Evolutionary conservation across 1,140 invertebrate species (phyloP).

Genomic region (Drosophila sp.): DNA sequence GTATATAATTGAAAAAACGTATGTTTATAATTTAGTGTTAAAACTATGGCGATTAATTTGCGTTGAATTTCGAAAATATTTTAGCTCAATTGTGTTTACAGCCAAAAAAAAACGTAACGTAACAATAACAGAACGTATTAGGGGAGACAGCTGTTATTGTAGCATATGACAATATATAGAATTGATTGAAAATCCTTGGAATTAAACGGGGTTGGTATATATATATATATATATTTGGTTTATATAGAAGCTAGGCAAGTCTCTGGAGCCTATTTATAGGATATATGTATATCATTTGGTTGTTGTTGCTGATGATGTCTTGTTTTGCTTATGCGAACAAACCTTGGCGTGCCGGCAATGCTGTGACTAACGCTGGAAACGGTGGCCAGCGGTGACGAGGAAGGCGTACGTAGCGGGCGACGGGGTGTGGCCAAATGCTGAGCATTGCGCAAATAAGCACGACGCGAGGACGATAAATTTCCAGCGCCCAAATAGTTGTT

Average conservation of each 20-base stretch:
- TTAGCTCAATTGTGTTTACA: not conserved
- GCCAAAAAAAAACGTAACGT: conserved; percentile 34
- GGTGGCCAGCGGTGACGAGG: conserved; percentile 80
- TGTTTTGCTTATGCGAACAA: conserved; percentile 66
- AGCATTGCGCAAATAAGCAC: conserved; percentile 59
- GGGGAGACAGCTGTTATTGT: not conserved
- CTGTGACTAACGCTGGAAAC: conserved; percentile 72
- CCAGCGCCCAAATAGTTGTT: conserved; percentile 62
- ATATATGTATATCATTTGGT: conserved; percentile 9
- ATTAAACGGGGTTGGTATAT: not conserved
- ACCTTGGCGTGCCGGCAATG: conserved; percentile 75
- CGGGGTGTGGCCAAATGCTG: conserved; percentile 70
- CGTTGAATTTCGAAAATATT: conserved; percentile 1
- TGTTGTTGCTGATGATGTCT: conserved; percentile 38
- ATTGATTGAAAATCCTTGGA: conserved; percentile 1
- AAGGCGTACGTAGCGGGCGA: conserved; percentile 77
- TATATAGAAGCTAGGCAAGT: conserved; percentile 15
- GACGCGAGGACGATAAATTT: conserved; percentile 46
- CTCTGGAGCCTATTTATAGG: conserved; percentile 16
- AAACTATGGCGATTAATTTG: conserved; percentile 10
- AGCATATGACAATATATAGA: not conserved
- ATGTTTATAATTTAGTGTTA: conserved; percentile 17
- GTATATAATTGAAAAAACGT: conserved; percentile 19
- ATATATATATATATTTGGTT: not conserved
- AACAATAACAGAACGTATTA: conserved; percentile 4